phyloP scores from a whole-genome alignment of 2,797 vertebrate species.

The Tauraco hartlaubi region DNA sequence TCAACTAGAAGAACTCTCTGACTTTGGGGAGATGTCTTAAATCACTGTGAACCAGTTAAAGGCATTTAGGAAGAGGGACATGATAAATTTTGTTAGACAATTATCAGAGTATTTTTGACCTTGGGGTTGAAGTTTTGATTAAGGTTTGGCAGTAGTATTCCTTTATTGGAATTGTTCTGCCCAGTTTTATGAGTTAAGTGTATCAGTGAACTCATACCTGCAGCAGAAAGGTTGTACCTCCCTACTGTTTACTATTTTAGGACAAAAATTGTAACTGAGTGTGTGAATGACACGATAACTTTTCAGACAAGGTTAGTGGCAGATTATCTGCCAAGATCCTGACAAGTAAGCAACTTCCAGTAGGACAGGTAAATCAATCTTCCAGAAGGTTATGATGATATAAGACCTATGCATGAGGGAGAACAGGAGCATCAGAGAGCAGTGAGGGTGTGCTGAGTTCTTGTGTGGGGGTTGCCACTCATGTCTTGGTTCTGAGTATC shows the following conservation, averaged over 20 bases:
- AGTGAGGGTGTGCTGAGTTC: background rate
- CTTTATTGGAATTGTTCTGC: background rate
- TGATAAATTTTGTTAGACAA: background rate
- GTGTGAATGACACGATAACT: background rate
- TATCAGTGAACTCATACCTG: background rate
- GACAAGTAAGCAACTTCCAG: constrained; percentile 33
- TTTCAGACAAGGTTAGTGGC: constrained; percentile 36
- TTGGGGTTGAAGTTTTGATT: background rate
- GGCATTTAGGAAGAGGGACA: background rate
- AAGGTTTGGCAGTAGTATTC: background rate
- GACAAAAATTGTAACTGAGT: background rate
- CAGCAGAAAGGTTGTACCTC: background rate
- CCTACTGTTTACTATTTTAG: background rate
- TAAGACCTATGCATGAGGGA: background rate
- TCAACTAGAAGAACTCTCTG: background rate
- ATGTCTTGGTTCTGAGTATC: background rate
- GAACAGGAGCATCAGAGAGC: background rate
- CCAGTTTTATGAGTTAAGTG: background rate
- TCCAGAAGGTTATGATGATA: constrained; percentile 20
- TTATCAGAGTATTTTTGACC: background rate
- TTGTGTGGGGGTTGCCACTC: background rate
- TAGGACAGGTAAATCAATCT: constrained; percentile 28
- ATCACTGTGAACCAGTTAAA: background rate
- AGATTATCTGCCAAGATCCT: constrained; percentile 27
- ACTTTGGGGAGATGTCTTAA: background rate